Base-by-base conservation (phyloP, 2,888 invertebrate genomes). In the Meloe dianella region DNA sequence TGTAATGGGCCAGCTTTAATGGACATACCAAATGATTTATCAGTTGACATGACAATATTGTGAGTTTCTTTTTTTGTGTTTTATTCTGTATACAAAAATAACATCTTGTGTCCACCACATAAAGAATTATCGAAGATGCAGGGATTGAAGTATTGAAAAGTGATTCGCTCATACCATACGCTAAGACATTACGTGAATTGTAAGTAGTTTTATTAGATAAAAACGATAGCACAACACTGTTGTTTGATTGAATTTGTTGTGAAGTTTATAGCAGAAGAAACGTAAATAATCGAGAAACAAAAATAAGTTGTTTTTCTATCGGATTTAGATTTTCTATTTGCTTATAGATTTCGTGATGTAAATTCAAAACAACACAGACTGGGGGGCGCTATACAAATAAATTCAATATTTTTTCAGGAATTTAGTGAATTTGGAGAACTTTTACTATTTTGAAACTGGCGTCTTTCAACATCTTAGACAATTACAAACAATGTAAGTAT, bases 401-500 rank as follows among this genome's bases (percentile, higher is more conserved):
- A 66, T 56, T 61, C 6, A 9, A 20, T 47, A 47, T 20, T 47
- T 59, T 80, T 80, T 61, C 79, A 83, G 83, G 63, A 81, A 78
- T 29, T 69, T 83, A 65, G 77, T 78, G 51, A 80, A 82, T 71
- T 72, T 82, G 71, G 81, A 81, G 30, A 78, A 80, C 56, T 82
- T 83, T 71, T 81, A 81, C 71, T 80, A 80, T 73, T 80, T 83
- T 68, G 82, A 82, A 70, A 78, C 81, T 0, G 81, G 80, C 47
- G 81, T 81, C 30, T 83, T 83, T 64, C 78, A 78, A 22, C 79
- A 79, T 65, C 67, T 80, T 59, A 72, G 71, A 27, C 75, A 79
- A 61, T 75, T 83, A 24, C 79, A 81, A 70, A 81, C 81, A 47
- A 78, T 82, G 83, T 82, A 78, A 82, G 83, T 81, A 66, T n/a